Base-by-base conservation (phyloP, 2,888 invertebrate species). In the Netelia fuscicornis region DNA sequence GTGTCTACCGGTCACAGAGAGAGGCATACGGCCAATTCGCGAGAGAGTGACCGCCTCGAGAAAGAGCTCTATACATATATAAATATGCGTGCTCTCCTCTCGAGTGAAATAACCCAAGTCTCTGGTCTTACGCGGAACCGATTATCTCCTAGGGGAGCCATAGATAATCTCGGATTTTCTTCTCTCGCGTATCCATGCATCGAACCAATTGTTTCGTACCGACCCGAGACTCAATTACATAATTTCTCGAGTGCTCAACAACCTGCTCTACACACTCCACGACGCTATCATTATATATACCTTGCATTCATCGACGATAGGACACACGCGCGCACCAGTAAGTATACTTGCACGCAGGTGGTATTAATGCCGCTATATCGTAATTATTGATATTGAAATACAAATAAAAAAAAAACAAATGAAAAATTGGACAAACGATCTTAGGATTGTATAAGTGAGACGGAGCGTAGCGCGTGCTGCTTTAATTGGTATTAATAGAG, bases 111-210 rank as follows among this genome's bases (percentile, higher is more conserved):
- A 78, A 60, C 68, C 48, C 48, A 48, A 48, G 72, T 58, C 25
- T 72, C 85, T 74, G 82, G 82, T 85, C 71, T 85, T 85, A 85
- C 85, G 79, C 85, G 79, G 82, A 85, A 82, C 75, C 85, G 75
- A 85, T 82, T 82, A 85, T 80, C 85, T 85, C 79, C 58, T 60
- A 37, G 58, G 75, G 83, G 68, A 62, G 52, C 74, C 74, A 79
- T 79, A 85, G 82, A 85, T 85, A 82, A 82, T 85, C 82, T 85
- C 75, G 65, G 71, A 67, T 85, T 85, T 85, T 75, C 58, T 37
- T 37, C 58, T 48, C 78, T 77, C 79, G 75, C 79, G 60, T 68
- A 64, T 54, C 8, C 37, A 37, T 37, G 37, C 82, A 71, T 82
- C 75, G 85, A 67, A 85, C 75, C 85, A 82, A 85, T 85, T 85